Conservation (phyloP, 2,888 invertebrate genomes). For the Sphinx pinastri region DNA sequence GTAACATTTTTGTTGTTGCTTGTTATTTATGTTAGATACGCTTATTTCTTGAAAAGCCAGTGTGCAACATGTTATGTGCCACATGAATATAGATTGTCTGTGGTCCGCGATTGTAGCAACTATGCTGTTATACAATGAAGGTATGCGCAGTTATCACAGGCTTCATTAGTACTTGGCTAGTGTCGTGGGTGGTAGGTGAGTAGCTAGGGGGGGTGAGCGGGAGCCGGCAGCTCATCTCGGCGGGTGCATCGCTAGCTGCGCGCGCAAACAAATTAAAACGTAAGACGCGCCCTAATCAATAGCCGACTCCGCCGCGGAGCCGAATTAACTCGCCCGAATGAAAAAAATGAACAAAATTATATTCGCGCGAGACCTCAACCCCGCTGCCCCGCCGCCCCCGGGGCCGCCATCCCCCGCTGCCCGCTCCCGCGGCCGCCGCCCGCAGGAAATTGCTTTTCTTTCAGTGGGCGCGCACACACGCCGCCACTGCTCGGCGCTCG, state of each 20-base stretch:
- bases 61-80: background rate
- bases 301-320: conserved; percentile 81
- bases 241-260: conserved; percentile 81
- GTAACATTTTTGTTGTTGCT: background rate
- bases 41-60: background rate
- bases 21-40: background rate
- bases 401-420: conserved; percentile 33
- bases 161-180: conserved; percentile 68
- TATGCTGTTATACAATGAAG: conserved; percentile 6
- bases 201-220: conserved; percentile 48
- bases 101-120: conserved; percentile 35
- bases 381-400: conserved; percentile 47
- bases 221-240: conserved; percentile 63
- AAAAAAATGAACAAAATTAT: conserved; percentile 84
- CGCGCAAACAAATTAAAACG: conserved; percentile 84
- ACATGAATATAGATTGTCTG: conserved; percentile 71
- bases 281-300: conserved; percentile 85
- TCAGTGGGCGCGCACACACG: conserved; percentile 82
- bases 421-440: conserved; percentile 58
- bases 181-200: conserved; percentile 38
- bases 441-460: conserved; percentile 84
- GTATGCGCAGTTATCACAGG: conserved; percentile 67
- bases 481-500: conserved; percentile 39
- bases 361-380: conserved; percentile 81
- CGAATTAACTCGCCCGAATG: conserved; percentile 84